Percentiles rank a stretch among this genome's conserved stretches.
Evolutionary conservation across 2,113 vertebrate genomes (phyloP).

Genomic region (Bothrops jararaca): DNA sequence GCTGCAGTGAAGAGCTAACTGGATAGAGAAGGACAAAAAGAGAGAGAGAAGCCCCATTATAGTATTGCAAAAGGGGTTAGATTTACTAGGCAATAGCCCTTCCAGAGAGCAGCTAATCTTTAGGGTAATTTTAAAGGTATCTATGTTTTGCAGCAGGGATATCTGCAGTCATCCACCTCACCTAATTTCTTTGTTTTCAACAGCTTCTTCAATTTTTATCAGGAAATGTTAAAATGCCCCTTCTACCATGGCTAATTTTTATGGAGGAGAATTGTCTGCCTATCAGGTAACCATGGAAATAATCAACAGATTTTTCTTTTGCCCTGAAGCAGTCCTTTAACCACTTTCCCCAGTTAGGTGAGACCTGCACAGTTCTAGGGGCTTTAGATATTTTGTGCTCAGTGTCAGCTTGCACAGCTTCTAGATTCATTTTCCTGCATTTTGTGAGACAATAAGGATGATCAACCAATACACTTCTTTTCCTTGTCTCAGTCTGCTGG

Average conservation of each 20-base stretch:
- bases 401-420: background rate
- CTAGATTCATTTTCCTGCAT: background rate
- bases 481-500: background rate
- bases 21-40: background rate
- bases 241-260: background rate
- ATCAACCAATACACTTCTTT: background rate
- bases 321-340: background rate
- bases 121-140: background rate
- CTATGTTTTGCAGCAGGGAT: background rate
- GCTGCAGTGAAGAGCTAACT: background rate
- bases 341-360: background rate
- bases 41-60: background rate
- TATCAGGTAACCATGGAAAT: background rate
- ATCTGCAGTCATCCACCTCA: background rate
- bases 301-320: background rate
- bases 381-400: background rate
- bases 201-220: background rate
- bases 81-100: background rate
- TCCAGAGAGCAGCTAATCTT: background rate
- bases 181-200: background rate
- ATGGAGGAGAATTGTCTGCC: background rate
- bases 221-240: background rate
- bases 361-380: background rate
- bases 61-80: background rate
- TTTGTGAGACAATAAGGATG: background rate